Evolutionary conservation across 2,113 vertebrate genomes (phyloP), one percentile per base, ranked within the genome.

Genomic region (Petromus typicus): DNA sequence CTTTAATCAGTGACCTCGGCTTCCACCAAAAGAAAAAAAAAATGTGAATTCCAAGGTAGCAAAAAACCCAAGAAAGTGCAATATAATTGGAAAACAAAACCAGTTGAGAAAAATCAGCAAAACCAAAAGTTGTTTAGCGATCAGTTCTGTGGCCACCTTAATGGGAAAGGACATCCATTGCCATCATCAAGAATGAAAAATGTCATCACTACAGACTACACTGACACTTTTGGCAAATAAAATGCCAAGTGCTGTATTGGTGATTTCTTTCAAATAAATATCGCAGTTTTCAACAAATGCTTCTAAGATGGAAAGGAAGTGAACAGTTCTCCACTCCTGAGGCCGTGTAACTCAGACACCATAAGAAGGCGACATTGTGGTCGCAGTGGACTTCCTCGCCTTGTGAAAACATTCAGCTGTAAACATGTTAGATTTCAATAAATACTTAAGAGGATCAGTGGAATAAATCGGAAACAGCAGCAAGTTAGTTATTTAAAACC

Each of bases 21-120:
- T 89, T 93, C 64, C 20, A 85, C 16, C 8, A 57, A 73, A 87
- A 90, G 22, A 32, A 67, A 63, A 45, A 73, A 87, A 92, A 90
- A 45, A 66, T 73, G 18, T 67, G 84, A 89, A 80, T 2, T 17
- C 13, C 25, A 85, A 85, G 80, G 67, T 63, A 66, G 37, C 37
- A 25, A 75, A 78, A 20, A 63, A 40, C 34, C 13, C 23, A 40
- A 64, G 43, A 82, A 83, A 67, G 6, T 67, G 20, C 56, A 90
- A 40, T 63, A n/a, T 37, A 67, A n/a, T n/a, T 37, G 14, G 43
- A 59, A 64, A 93, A 57, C 61, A 83, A 85, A 85, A 34, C 61
- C 25, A 40, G 0, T 3, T 87, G 40, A 83, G 23, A 67, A 84
- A 84, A 88, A 40, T 88, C 16, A 84, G 78, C 76, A 59, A 85